Percentiles rank a stretch among this genome's conserved stretches.
phyloP scores from a whole-genome alignment of 2,888 invertebrate genomes.

The Epistrophe grossulariae region DNA sequence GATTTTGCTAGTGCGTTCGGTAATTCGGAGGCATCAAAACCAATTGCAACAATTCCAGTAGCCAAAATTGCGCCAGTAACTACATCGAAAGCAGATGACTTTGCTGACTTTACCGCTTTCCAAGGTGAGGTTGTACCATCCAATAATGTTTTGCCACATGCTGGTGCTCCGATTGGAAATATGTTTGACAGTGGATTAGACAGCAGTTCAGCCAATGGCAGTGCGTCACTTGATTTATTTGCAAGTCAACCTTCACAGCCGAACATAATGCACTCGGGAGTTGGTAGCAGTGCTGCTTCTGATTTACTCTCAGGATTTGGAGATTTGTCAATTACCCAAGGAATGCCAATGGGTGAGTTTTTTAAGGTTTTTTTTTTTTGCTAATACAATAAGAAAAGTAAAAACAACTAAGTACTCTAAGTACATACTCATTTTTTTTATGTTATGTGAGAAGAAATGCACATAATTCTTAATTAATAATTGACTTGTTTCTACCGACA shows the following conservation, averaged over 20 bases:
- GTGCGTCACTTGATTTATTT: slow-evolving; percentile 79
- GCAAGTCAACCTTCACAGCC: slow-evolving; percentile 35
- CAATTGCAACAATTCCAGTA: slow-evolving; percentile 46
- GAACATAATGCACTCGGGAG: slow-evolving; percentile 38
- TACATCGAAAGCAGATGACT: slow-evolving; percentile 86
- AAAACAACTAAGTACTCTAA: background rate
- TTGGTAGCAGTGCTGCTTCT: slow-evolving; percentile 77
- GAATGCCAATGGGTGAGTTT: slow-evolving; percentile 83
- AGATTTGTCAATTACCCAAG: slow-evolving; percentile 83
- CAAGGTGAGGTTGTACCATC: slow-evolving; percentile 77
- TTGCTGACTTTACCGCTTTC: slow-evolving; percentile 94
- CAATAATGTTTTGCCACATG: slow-evolving; percentile 61
- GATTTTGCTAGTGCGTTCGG: slow-evolving; percentile 91
- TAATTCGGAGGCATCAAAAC: slow-evolving; percentile 69
- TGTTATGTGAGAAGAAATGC: too few relatives aligned
- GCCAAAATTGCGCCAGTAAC: slow-evolving; percentile 62
- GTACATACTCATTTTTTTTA: too few relatives aligned
- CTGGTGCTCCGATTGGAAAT: slow-evolving; percentile 51
- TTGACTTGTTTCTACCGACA: background rate
- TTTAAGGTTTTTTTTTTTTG: slow-evolving; percentile 1
- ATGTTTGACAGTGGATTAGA: slow-evolving; percentile 50
- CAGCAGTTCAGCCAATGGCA: slow-evolving; percentile 36
- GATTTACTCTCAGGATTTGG: slow-evolving; percentile 85
- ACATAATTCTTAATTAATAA: background rate
- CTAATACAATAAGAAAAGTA: background rate